Evolutionary conservation across 2,888 invertebrate species (phyloP).

Genomic region (Epirrita christyi): DNA sequence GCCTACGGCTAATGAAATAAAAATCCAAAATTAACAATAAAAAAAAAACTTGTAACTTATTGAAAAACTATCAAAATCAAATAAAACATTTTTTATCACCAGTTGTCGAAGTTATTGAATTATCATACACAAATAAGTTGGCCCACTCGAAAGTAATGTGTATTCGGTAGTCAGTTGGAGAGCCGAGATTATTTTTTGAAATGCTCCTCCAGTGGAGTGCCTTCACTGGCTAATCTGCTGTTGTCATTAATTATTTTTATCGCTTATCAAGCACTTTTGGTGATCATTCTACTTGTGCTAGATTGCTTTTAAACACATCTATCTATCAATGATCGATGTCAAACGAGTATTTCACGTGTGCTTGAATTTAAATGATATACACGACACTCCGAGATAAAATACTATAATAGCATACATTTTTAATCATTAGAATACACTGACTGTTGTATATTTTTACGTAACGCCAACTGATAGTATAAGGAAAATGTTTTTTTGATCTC

Average conservation of each 20-base stretch:
- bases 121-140: constrained; percentile 72
- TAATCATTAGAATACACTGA: too few species aligned
- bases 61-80: constrained; percentile 8
- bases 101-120: constrained; percentile 55
- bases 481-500: too few species aligned
- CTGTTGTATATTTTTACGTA: too few species aligned
- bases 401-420: too few species aligned
- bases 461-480: too few species aligned
- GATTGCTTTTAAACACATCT: constrained; percentile 63
- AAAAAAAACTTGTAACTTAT: background rate
- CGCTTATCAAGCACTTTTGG: constrained; percentile 81
- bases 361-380: background rate
- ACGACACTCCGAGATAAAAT: too few species aligned
- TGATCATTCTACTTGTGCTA: constrained; percentile 63
- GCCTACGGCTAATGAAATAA: too few species aligned
- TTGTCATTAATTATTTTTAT: constrained; percentile 84
- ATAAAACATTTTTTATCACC: constrained; percentile 35
- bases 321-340: constrained; percentile 52
- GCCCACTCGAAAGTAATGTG: constrained; percentile 79
- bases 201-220: constrained; percentile 82
- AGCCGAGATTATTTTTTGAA: constrained; percentile 82
- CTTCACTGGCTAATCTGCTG: constrained; percentile 77
- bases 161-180: constrained; percentile 76
- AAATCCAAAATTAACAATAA: too few species aligned
- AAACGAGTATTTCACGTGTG: constrained; percentile 26